Evolutionary conservation across 2,888 invertebrate species (phyloP).

Genomic region (Macroteleia sp.): DNA sequence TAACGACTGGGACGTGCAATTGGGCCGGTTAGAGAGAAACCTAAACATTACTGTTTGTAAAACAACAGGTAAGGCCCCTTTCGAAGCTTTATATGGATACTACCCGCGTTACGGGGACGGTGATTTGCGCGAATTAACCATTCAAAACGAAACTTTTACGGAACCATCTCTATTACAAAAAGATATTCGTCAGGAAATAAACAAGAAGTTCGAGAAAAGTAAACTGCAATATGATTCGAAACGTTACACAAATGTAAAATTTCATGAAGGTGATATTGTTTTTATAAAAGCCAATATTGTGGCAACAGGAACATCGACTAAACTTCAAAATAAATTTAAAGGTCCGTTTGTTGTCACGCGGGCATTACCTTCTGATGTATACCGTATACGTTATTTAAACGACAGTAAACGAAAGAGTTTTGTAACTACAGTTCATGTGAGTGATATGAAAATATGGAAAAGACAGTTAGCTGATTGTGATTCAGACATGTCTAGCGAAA

Average conservation of each 20-base stretch:
- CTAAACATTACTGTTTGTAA: background rate
- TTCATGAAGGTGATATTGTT: too few relatives aligned
- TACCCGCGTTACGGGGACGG: slow-evolving; percentile 13
- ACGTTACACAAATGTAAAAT: too few relatives aligned
- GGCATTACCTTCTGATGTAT: slow-evolving; percentile 1
- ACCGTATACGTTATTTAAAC: slow-evolving; percentile 19
- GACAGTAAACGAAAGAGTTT: background rate
- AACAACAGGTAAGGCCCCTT: background rate
- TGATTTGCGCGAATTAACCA: background rate
- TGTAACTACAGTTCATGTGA: slow-evolving; percentile 11
- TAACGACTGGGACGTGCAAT: background rate
- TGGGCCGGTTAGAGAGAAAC: background rate
- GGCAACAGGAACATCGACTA: slow-evolving; percentile 22
- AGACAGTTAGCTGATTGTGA: too few relatives aligned
- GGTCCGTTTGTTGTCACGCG: slow-evolving; percentile 8
- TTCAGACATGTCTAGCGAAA: too few relatives aligned
- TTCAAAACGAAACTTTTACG: background rate
- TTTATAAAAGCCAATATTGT: too few relatives aligned
- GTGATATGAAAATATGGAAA: too few relatives aligned
- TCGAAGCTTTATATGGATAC: slow-evolving; percentile 18
- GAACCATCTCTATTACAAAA: background rate
- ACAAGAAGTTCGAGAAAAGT: too few relatives aligned
- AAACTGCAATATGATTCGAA: too few relatives aligned
- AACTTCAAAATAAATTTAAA: slow-evolving; percentile 9
- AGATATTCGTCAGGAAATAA: too few relatives aligned